Percentiles rank a stretch among this genome's conserved stretches.
phyloP scores from a whole-genome alignment of 1,140 invertebrate species.

The Phocides pigmalion region DNA sequence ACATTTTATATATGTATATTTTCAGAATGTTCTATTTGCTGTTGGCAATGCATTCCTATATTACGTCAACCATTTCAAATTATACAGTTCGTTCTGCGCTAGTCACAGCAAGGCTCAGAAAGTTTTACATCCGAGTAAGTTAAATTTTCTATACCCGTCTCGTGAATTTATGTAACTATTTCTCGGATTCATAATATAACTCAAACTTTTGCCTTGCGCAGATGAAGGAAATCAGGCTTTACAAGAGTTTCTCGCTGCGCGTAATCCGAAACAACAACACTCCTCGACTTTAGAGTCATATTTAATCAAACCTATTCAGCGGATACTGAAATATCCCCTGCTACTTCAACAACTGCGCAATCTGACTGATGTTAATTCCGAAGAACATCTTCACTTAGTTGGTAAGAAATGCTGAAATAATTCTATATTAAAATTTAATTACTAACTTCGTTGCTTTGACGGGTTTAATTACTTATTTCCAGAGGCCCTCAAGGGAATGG shows the following conservation, averaged over 20 bases:
- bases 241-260: conserved; percentile 96
- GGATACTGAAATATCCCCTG: conserved; percentile 98
- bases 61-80: conserved; percentile 99
- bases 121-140: conserved; percentile 98
- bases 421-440: background rate
- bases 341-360: conserved; percentile 97
- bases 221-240: conserved; percentile 98
- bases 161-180: conserved; percentile 19
- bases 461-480: conserved; percentile 49
- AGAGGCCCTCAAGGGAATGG: conserved; percentile 98
- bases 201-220: conserved; percentile 66
- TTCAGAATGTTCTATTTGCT: conserved; percentile 97
- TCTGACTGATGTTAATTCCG: conserved; percentile 95
- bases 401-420: conserved; percentile 84
- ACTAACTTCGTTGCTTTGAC: background rate
- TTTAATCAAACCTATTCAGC: conserved; percentile 99
- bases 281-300: conserved; percentile 98
- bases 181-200: conserved; percentile 28
- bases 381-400: conserved; percentile 96
- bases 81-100: conserved; percentile 99
- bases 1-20: too few relatives aligned
- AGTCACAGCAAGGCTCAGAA: conserved; percentile 99
- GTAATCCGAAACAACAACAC: conserved; percentile 98
- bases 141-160: conserved; percentile 24
- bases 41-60: conserved; percentile 98